Percentiles rank a stretch among this genome's conserved stretches.
Evolutionary conservation across 2,888 invertebrate species (phyloP).

Genomic region (Tiphia femorata): DNA sequence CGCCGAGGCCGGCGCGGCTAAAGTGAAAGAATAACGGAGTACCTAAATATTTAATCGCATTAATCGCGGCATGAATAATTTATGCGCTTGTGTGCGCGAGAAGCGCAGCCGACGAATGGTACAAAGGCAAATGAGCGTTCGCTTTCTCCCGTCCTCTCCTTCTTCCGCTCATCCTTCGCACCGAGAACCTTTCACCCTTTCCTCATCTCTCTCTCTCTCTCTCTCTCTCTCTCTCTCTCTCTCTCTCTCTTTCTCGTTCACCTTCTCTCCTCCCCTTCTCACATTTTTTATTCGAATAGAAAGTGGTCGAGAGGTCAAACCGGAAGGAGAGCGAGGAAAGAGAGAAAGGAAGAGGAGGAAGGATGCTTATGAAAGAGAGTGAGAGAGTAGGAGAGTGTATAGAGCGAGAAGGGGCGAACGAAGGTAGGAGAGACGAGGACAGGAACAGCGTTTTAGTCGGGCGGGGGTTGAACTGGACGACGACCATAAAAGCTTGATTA

Average conservation of each 20-base stretch:
- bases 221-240: background rate
- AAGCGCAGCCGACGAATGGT: too few species aligned
- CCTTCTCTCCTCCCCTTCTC: background rate
- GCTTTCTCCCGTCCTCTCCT: background rate
- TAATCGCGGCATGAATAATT: constrained; percentile 50
- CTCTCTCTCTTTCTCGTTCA: background rate
- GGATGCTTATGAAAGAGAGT: background rate
- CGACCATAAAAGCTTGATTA: constrained; percentile 53
- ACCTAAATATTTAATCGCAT: constrained; percentile 48
- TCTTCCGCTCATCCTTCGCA: background rate
- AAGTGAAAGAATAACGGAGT: constrained; percentile 39
- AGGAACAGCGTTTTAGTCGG: too few species aligned
- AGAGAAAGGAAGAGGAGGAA: background rate
- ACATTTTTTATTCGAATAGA: background rate
- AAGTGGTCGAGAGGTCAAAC: background rate
- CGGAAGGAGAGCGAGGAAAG: background rate
- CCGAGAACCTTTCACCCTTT: background rate
- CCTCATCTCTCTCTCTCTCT: background rate
- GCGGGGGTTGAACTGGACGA: constrained; percentile 23
- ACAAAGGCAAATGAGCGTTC: constrained; percentile 19
- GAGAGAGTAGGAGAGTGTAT: background rate
- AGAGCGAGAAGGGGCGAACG: constrained; percentile 3
- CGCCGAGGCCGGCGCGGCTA: constrained; percentile 9
- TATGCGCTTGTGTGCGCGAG: too few species aligned
- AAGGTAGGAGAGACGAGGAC: constrained; percentile 8